Percentiles rank a stretch among this genome's conserved stretches.
Conservation (phyloP, 1,140 invertebrate species). For the Drosophila bocqueti region DNA sequence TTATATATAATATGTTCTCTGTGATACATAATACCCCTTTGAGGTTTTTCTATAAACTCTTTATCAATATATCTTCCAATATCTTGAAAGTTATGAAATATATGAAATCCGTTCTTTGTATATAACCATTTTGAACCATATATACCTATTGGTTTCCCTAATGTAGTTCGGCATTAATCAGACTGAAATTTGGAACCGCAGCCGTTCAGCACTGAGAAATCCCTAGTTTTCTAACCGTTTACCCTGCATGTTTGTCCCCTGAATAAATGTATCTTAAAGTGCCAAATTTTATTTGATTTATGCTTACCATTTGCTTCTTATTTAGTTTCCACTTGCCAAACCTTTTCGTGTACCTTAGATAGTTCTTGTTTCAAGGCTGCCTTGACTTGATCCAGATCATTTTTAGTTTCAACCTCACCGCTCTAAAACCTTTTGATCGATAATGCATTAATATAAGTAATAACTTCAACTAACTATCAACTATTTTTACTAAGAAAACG, state of each 20-base stretch:
- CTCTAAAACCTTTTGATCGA: conserved; percentile 45
- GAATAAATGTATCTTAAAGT: conserved; percentile 13
- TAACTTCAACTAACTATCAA: not conserved
- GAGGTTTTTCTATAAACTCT: conserved; percentile 10
- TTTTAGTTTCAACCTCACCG: conserved; percentile 39
- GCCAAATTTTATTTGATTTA: not conserved
- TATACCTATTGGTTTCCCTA: conserved; percentile 3
- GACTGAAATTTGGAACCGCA: conserved; percentile 13
- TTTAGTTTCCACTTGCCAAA: conserved; percentile 4
- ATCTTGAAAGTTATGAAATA: conserved; percentile 4
- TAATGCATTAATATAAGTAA: conserved; percentile 29
- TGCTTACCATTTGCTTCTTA: conserved; percentile 11
- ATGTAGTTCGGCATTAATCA: conserved; percentile 11
- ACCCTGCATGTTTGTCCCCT: conserved; percentile 30
- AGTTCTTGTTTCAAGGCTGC: conserved; percentile 44
- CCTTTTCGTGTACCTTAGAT: conserved; percentile 31
- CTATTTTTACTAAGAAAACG: conserved; percentile 41
- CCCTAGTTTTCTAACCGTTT: conserved; percentile 25
- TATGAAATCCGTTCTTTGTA: conserved; percentile 20
- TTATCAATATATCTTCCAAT: conserved; percentile 1
- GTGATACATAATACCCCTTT: not conserved
- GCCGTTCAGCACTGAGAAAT: conserved; percentile 7
- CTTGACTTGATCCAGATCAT: conserved; percentile 28
- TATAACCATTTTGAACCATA: conserved; percentile 16
- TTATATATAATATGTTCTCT: conserved; percentile 2